Evolutionary conservation across 2,888 invertebrate genomes (phyloP).

Genomic region (Oxytorus armatus): DNA sequence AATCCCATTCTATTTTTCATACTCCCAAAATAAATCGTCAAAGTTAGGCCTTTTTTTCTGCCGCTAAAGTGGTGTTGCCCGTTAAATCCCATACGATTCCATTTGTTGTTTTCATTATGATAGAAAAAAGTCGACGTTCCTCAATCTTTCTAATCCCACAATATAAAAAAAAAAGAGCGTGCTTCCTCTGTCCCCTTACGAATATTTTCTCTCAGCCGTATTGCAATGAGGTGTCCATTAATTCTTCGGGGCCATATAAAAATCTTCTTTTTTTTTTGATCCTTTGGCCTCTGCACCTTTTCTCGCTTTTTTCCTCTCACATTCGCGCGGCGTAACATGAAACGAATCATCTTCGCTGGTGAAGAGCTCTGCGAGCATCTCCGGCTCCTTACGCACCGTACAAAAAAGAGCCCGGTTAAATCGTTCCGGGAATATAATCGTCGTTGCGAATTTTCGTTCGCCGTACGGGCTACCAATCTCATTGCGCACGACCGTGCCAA

Average conservation of each 20-base stretch:
- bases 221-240: not conserved
- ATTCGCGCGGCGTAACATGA: slow-evolving; percentile 34
- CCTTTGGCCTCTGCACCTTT: not conserved
- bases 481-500: slow-evolving; percentile 27
- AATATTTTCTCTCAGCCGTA: not conserved
- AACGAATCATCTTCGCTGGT: slow-evolving; percentile 34
- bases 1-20: too few species aligned
- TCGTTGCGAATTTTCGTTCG: slow-evolving; percentile 39
- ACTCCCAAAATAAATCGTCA: too few species aligned
- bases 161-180: too few species aligned
- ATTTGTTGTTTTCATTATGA: too few species aligned
- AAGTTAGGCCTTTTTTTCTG: too few species aligned
- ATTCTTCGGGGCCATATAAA: not conserved
- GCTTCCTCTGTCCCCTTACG: not conserved
- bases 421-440: slow-evolving; percentile 45
- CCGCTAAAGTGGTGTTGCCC: too few species aligned
- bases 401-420: not conserved
- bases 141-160: too few species aligned
- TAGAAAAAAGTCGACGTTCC: too few species aligned
- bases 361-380: slow-evolving; percentile 1
- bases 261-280: slow-evolving; percentile 2
- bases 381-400: not conserved
- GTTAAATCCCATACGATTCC: too few species aligned
- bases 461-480: slow-evolving; percentile 20
- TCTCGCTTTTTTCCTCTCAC: not conserved